phyloP scores from a whole-genome alignment of 1,140 invertebrate genomes.

The Trichoplusia ni region DNA sequence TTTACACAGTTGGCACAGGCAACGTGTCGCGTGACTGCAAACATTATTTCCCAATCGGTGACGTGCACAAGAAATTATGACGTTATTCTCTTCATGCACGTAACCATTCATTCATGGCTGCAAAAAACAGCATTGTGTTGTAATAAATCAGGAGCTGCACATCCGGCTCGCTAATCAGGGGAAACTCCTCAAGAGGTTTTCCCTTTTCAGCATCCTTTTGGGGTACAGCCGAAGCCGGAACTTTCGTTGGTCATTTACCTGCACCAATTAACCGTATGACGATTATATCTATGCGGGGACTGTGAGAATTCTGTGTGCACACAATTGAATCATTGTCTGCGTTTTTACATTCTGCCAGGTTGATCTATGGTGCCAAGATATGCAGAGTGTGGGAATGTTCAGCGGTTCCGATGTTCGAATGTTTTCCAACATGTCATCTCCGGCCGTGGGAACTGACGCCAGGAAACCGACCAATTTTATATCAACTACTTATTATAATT shows the following conservation, averaged over 20 bases:
- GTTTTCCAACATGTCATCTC: slow-evolving; percentile 76
- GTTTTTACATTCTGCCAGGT: slow-evolving; percentile 73
- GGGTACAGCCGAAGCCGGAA: slow-evolving; percentile 30
- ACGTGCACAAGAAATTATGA: slow-evolving; percentile 62
- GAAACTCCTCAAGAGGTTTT: slow-evolving; percentile 26
- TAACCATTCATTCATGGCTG: slow-evolving; percentile 53
- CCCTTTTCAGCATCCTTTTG: slow-evolving; percentile 23
- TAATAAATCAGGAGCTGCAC: slow-evolving; percentile 38
- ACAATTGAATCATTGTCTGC: slow-evolving; percentile 80
- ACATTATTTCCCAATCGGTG: slow-evolving; percentile 54
- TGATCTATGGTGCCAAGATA: slow-evolving; percentile 79
- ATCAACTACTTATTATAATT: slow-evolving; percentile 40
- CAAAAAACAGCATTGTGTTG: slow-evolving; percentile 44
- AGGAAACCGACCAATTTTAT: slow-evolving; percentile 38
- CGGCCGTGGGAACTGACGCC: slow-evolving; percentile 63
- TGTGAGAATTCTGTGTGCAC: slow-evolving; percentile 78
- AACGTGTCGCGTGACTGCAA: slow-evolving; percentile 51
- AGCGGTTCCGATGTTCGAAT: slow-evolving; percentile 48
- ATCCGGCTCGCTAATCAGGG: slow-evolving; percentile 46
- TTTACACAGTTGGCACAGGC: slow-evolving; percentile 3
- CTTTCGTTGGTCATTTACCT: slow-evolving; percentile 73
- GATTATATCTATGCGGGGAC: slow-evolving; percentile 69
- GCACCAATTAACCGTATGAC: slow-evolving; percentile 71
- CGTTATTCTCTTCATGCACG: slow-evolving; percentile 44
- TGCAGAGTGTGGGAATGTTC: slow-evolving; percentile 77